These are phyloP conservation scores for Aromia moschata DNA, from an alignment of 2,888 invertebrate species.

Conservation along the genomic window DNA sequence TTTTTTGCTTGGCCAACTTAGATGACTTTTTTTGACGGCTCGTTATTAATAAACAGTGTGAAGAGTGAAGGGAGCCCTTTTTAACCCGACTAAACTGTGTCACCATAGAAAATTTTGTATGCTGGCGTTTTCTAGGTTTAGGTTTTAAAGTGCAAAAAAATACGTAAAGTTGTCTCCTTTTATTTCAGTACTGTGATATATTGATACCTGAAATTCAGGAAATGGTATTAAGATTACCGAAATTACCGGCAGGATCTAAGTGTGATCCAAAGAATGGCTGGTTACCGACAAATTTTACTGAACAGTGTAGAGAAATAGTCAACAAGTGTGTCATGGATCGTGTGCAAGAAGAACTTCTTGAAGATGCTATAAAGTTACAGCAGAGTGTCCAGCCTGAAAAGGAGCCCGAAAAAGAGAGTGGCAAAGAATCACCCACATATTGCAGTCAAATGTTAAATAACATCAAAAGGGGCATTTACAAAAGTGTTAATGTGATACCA, in stretches of 20 bases:
- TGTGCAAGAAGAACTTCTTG: slow-evolving; percentile 47
- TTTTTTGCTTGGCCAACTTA: no score
- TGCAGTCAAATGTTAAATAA: slow-evolving; percentile 50
- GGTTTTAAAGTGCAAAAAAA: no score
- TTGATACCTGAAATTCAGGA: slow-evolving; percentile 81
- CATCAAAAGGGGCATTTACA: slow-evolving; percentile 46
- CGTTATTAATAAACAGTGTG: no score
- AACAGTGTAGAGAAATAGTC: slow-evolving; percentile 77
- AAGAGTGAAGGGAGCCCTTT: no score
- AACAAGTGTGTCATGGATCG: slow-evolving; percentile 63
- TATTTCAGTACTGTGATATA: slow-evolving; percentile 79
- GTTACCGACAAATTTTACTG: slow-evolving; percentile 77
- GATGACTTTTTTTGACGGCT: no score
- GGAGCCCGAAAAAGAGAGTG: slow-evolving; percentile 15
- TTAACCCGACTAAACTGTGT: no score
- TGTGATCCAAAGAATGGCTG: slow-evolving; percentile 82
- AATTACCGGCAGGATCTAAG: slow-evolving; percentile 67
- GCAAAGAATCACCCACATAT: slow-evolving; percentile 33
- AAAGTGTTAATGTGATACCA: slow-evolving; percentile 28
- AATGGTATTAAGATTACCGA: slow-evolving; percentile 74
- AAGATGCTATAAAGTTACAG: slow-evolving; percentile 38
- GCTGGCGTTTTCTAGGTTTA: no score
- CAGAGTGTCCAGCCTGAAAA: slow-evolving; percentile 23
- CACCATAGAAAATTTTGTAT: no score
- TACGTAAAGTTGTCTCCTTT: neutral